Percentiles rank a stretch among this genome's conserved stretches.
These are phyloP conservation scores for Oikopleura dioica DNA, from an alignment of 23 tunicate species.

Conservation along the genomic window DNA sequence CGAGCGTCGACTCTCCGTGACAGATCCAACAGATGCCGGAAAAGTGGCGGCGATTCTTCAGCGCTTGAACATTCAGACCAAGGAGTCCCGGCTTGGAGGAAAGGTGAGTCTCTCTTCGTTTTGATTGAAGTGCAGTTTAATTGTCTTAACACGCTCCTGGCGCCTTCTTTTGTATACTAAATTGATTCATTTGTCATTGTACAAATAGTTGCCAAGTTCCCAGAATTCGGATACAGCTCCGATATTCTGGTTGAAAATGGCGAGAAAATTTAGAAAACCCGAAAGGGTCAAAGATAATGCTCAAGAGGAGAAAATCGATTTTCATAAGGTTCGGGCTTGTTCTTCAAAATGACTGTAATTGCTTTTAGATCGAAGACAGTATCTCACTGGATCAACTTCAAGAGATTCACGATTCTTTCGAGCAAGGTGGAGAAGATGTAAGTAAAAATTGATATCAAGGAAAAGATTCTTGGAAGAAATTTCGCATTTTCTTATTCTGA, in stretches of 20 bases:
- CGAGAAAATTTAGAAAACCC: too few relatives aligned
- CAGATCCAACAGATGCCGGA: neutral
- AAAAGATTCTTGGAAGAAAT: neutral
- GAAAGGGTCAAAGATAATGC: too few relatives aligned
- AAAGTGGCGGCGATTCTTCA: neutral
- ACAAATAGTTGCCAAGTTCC: too few relatives aligned
- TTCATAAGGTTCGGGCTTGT: neutral
- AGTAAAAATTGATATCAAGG: neutral
- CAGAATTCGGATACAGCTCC: too few relatives aligned
- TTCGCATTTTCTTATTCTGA: neutral
- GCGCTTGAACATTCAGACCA: neutral
- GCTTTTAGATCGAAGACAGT: conserved; percentile 41
- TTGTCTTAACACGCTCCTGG: too few relatives aligned
- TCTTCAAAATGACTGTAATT: neutral
- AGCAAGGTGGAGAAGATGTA: conserved; percentile 14
- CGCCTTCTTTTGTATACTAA: too few relatives aligned
- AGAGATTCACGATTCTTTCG: conserved; percentile 49
- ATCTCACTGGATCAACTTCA: conserved; percentile 70
- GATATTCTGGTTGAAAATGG: too few relatives aligned
- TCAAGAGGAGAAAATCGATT: too few relatives aligned
- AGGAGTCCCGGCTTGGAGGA: too few relatives aligned
- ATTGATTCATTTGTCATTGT: too few relatives aligned
- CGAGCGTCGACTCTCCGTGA: neutral
- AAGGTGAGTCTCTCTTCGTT: too few relatives aligned
- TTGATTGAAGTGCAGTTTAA: too few relatives aligned